Base-by-base conservation (phyloP, 1,140 invertebrate genomes). In the Lasaia peninsularis region DNA sequence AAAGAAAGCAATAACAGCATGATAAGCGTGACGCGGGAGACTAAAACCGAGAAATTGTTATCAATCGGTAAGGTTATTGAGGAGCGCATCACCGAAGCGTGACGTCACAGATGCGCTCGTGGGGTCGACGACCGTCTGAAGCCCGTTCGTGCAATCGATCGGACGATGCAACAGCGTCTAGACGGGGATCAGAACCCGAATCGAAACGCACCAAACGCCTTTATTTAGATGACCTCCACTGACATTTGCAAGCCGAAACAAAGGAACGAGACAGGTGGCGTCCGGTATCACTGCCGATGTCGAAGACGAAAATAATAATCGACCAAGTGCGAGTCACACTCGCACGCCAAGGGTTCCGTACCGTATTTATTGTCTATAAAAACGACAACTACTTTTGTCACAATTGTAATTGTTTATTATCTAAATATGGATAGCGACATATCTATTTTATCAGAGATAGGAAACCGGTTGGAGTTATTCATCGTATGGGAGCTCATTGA, bases 211-310 rank as follows among this genome's bases (percentile, higher is more conserved):
- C 80, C 73, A 76, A 79, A 65, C 67, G 72, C 74, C 80, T 86
- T 80, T 88, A 88, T 88, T 86, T 88, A 86, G 83, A 86, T 79
- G 86, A 88, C 86, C 86, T 88, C 79, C 60, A 67, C 77, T 86
- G 86, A 86, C 86, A 86, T 88, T 88, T 84, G 73, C 73, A 71
- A 75, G 69, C 70, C 76, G 80, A 86, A 85, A 86, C 83, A 88
- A 88, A 88, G 82, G 73, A 87, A 71, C 64, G 78, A 79, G 81
- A 82, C 86, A 88, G 86, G 81, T 83, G 80, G 73, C 75, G 73
- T 64, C 72, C 80, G 74, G 66, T 75, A 68, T 71, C 63, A 65
- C 65, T 67, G 62, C 69, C 66, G 67, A 75, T 73, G 71, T 66
- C 69, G 66, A 68, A 60, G 63, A 79, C 75, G 76, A 77, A 80